phyloP scores from a whole-genome alignment of 2,113 vertebrate species.

The Trinectes maculatus region DNA sequence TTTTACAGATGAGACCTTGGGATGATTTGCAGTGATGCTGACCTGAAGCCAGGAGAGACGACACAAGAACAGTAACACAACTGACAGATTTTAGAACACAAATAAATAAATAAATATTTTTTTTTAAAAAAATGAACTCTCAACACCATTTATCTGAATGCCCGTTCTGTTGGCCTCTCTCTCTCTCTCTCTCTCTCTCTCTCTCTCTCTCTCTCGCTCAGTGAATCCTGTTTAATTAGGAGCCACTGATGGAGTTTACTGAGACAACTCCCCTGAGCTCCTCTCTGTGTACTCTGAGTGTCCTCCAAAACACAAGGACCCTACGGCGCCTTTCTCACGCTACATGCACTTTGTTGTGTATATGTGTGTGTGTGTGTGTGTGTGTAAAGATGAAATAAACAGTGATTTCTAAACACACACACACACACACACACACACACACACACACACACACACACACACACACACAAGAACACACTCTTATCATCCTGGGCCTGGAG shows the following conservation, averaged over 20 bases:
- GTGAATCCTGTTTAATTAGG: conserved; percentile 72
- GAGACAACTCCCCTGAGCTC: conserved; percentile 54
- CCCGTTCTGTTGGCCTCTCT: conserved; percentile 41
- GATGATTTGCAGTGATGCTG: conserved; percentile 12
- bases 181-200: conserved; percentile 57
- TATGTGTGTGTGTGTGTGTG: conserved; percentile 36
- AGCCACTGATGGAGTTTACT: conserved; percentile 62
- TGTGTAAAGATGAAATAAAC: conserved; percentile 36
- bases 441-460: conserved; percentile 21
- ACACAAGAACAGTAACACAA: no score
- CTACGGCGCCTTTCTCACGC: conserved; percentile 78
- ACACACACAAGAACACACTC: conserved; percentile 30
- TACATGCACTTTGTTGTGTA: conserved; percentile 49
- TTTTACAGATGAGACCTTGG: conserved; percentile 4
- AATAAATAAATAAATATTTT: no score
- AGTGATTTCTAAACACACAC: conserved; percentile 23
- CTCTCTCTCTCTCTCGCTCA: conserved; percentile 49
- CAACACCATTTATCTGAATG: conserved; percentile 9
- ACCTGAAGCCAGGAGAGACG: conserved; percentile 23
- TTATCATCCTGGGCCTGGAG: conserved; percentile 28
- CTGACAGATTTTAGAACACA: no score
- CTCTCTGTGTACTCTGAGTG: conserved; percentile 58
- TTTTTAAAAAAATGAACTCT: no score
- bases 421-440: conserved; percentile 27
- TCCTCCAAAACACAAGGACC: conserved; percentile 56